Conservation (phyloP, 2,113 vertebrate genomes). For the Oryzias celebensis region DNA sequence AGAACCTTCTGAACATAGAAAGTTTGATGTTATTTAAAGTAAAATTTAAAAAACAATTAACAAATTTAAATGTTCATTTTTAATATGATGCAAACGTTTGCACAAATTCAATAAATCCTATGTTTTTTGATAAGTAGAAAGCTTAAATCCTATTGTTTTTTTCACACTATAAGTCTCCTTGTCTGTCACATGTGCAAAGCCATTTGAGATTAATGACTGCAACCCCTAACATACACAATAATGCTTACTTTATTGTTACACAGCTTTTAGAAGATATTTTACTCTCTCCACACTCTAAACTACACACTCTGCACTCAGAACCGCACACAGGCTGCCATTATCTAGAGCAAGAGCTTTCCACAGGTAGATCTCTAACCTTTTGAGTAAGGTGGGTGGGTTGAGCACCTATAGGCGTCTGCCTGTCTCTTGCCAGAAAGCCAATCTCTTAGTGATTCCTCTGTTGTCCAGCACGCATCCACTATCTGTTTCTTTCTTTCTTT, state of each 20-base stretch:
- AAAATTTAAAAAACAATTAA: too few species aligned
- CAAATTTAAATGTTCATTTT: too few species aligned
- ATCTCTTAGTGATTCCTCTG: constrained; percentile 65
- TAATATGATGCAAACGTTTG: too few species aligned
- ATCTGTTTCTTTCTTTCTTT: constrained; percentile 9
- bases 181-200: neutral
- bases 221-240: constrained; percentile 6
- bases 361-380: constrained; percentile 65
- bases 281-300: constrained; percentile 56
- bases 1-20: too few species aligned
- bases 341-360: constrained; percentile 55
- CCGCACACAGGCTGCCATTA: constrained; percentile 68
- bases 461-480: constrained; percentile 34
- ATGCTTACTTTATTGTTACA: constrained; percentile 33
- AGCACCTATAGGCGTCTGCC: constrained; percentile 69
- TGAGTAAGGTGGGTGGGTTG: constrained; percentile 67
- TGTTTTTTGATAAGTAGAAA: too few species aligned
- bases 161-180: too few species aligned
- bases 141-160: too few species aligned
- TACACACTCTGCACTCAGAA: constrained; percentile 40
- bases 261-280: constrained; percentile 38
- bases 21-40: too few species aligned
- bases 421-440: constrained; percentile 76
- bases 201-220: constrained; percentile 17
- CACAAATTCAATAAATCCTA: too few species aligned